phyloP scores from a whole-genome alignment of 2,797 vertebrate species.

The Pagetopsis macropterus region DNA sequence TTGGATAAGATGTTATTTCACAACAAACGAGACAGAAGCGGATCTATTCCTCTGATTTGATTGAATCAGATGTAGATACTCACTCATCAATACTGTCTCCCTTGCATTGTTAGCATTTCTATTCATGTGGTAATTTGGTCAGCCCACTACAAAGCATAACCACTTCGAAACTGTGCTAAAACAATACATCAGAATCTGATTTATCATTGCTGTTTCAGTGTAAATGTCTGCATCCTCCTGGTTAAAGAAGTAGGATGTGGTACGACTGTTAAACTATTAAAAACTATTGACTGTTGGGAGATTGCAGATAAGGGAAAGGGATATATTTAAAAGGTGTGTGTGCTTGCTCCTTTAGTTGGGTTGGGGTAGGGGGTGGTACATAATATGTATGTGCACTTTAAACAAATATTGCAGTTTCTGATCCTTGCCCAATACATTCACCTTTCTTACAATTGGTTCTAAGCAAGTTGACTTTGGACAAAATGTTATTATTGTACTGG shows the following conservation, averaged over 20 bases:
- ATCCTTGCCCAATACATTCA: constrained; percentile 14
- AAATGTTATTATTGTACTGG: not conserved
- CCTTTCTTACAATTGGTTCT: not conserved
- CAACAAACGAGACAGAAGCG: not conserved
- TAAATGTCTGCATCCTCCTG: constrained; percentile 14
- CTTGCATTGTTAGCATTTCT: constrained; percentile 18
- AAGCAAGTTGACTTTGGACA: constrained; percentile 9
- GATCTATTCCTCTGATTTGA: constrained; percentile 10
- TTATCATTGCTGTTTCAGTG: constrained; percentile 35
- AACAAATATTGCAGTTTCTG: constrained; percentile 1
- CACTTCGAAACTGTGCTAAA: constrained; percentile 15
- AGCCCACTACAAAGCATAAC: not conserved
- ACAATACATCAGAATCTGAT: constrained; percentile 5
- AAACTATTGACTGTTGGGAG: constrained; percentile 9
- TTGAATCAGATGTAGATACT: constrained; percentile 29
- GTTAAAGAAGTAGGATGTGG: constrained; percentile 12
- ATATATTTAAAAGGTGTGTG: not conserved
- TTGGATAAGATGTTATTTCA: not conserved
- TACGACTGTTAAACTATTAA: not conserved
- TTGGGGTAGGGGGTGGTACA: not conserved
- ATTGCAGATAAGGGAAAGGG: constrained; percentile 7
- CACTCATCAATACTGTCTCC: not conserved
- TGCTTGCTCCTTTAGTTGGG: not conserved
- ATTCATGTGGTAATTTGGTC: constrained; percentile 31
- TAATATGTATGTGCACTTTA: not conserved